Evolutionary conservation across 2,113 vertebrate genomes (phyloP).

Genomic region (Elgaria multicarinata): DNA sequence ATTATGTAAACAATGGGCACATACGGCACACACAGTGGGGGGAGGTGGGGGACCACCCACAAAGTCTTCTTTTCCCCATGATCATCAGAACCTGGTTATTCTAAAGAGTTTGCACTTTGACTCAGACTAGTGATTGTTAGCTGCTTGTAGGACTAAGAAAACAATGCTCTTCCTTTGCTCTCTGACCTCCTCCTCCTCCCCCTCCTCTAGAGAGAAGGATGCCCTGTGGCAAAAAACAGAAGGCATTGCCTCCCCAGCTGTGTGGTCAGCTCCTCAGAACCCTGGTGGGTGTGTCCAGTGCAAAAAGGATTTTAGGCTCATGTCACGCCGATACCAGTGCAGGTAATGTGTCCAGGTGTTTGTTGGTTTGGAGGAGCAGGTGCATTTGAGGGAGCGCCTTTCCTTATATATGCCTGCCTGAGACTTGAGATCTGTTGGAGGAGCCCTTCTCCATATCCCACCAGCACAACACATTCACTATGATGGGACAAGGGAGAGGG

Average conservation of each 20-base stretch:
- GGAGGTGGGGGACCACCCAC: too few relatives aligned
- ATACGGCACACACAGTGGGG: too few relatives aligned
- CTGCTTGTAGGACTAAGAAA: neutral
- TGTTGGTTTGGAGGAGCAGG: neutral
- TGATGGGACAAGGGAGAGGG: too few relatives aligned
- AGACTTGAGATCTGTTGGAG: too few relatives aligned
- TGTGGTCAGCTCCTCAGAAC: accelerated
- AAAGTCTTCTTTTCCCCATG: too few relatives aligned
- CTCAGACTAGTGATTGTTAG: neutral
- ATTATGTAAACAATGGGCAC: too few relatives aligned
- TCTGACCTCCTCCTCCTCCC: neutral
- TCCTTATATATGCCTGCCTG: too few relatives aligned
- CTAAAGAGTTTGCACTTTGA: neutral
- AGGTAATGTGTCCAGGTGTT: conserved; percentile 59
- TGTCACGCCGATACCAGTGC: conserved; percentile 76
- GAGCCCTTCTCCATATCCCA: too few relatives aligned
- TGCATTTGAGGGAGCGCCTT: too few relatives aligned
- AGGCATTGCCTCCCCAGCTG: conserved; percentile 37
- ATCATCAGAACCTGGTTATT: too few relatives aligned
- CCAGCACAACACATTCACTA: too few relatives aligned
- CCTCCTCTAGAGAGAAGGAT: conserved; percentile 75
- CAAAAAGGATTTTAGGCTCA: conserved; percentile 70
- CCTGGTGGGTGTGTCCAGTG: conserved; percentile 65
- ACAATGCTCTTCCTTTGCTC: neutral
- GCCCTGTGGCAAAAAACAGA: conserved; percentile 77